Base-by-base conservation (phyloP, 64 coral and sea anemone species). In the Pocillopora damicornis region DNA sequence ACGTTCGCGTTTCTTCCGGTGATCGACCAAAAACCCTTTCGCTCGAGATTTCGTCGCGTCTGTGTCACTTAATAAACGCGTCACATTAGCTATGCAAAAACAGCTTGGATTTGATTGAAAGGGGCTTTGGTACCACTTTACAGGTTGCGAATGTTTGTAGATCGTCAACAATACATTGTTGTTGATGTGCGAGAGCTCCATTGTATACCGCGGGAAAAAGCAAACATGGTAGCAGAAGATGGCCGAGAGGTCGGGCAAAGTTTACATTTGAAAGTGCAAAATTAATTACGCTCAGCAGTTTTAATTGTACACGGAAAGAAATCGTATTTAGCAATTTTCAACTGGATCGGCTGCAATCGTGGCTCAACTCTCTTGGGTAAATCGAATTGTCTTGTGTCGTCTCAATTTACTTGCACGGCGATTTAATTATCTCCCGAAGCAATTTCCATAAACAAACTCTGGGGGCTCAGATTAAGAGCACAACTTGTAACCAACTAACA, bases 211-310 rank as follows among this genome's bases (percentile, higher is more conserved):
- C 65, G 81, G 81, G 13, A 58, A 84, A 58, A 85, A 57, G 42
- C 38, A 85, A 85, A 85, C 64, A 85, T 13, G 42, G 13, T 18
- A 63, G 20, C 63, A 63, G 37, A 73, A 85, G 42, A 85, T 85
- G 64, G 64, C 63, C 65, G 81, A 73, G 58, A 85, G 37, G 81
- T 18, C 64, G 16, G 65, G 2, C 65, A 72, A 58, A 85, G 81
- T 85, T 85, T 85, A 85, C 81, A 72, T 85, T 85, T 57, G 18
- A 85, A 85, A 85, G 81, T 85, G 81, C 63, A 85, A 71, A 85
- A 68, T 83, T 85, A 85, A 85, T 85, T 85, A 72, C 81, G 63
- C 72, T 68, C 63, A 72, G 17, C 61, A 58, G 63, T 67, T 57
- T 85, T 58, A 85, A 85, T 85, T 85, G 81, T 23, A 85, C 63